Percentiles rank a stretch among this genome's conserved stretches.
Conservation (phyloP, 2,888 invertebrate genomes). For the Tipula vernalis region DNA sequence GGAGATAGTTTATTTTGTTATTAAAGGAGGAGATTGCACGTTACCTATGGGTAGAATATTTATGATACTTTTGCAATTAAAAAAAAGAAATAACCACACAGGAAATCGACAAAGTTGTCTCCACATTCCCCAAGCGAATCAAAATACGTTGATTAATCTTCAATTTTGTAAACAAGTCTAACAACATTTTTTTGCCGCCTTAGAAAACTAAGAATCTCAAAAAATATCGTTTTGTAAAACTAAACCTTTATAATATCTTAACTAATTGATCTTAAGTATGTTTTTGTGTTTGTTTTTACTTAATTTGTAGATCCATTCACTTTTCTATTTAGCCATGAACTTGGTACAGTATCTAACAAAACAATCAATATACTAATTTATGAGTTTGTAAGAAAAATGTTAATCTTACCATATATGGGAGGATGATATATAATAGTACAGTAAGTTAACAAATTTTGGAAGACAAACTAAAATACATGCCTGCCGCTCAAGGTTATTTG, state of each 20-base stretch:
- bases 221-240: not conserved
- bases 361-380: not conserved
- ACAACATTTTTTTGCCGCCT: not conserved
- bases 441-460: not conserved
- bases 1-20: too few species aligned
- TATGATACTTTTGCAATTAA: too few species aligned
- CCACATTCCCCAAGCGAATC: not conserved
- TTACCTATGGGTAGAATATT: too few species aligned
- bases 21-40: too few species aligned
- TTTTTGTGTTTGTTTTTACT: not conserved
- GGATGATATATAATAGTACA: not conserved
- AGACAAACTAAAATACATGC: not conserved
- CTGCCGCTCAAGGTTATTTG: not conserved
- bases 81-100: too few species aligned
- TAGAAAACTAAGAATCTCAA: not conserved
- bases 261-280: not conserved
- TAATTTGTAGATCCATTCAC: not conserved
- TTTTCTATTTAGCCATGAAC: not conserved
- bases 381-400: not conserved
- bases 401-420: not conserved
- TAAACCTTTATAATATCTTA: not conserved
- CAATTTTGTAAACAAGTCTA: not conserved
- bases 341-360: not conserved
- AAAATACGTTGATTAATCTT: too few species aligned
- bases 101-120: not conserved